Evolutionary conservation across 2,888 invertebrate genomes (phyloP), one percentile per base, ranked within the genome.

Genomic region (Marronus borbonicus): DNA sequence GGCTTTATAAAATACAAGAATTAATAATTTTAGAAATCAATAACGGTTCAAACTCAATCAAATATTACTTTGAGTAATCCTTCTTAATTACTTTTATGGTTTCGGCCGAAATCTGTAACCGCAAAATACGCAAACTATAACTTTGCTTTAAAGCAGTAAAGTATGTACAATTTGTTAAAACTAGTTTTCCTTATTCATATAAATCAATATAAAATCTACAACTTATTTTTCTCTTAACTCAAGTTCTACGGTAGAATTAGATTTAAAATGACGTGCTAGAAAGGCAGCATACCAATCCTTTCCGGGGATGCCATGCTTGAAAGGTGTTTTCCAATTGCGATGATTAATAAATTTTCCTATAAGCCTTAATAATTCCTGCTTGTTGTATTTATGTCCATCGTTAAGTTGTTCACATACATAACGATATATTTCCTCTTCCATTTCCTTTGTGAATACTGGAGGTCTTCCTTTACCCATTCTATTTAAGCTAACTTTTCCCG

Each of bases 241-340:
- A 44, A 44, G 8, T 44, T 44, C 44, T 44, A 12, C 44, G 44
- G 8, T 3, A 1, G 20, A 2, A 58, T 58, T 58, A 58, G 20
- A 20, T 20, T 58, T 20, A 58, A 20, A 17, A 58, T 58, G 17
- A 10, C 55, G 55, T 2, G 55, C 55, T 20, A 58, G 20, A 58
- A 58, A 58, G 17, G 20, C 8, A 2, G 55, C 17, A 58, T 58
- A 58, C 55, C 55, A 58, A 20, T 20, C 8, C 17, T 7, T 58
- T 58, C 55, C 55, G 7, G 55, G 55, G 20, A 58, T 58, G 8
- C 55, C 55, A 58, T 58, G 55, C 8, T 58, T 58, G 20, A 58
- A 58, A 58, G 55, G 55, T 20, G 55, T 20, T 10, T 58, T 58
- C 55, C 55, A 58, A 7, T 58, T 58, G 55, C 55, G 55, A 20